phyloP scores from a whole-genome alignment of 2,797 vertebrate genomes.

The Paedocypris micromegethes region DNA sequence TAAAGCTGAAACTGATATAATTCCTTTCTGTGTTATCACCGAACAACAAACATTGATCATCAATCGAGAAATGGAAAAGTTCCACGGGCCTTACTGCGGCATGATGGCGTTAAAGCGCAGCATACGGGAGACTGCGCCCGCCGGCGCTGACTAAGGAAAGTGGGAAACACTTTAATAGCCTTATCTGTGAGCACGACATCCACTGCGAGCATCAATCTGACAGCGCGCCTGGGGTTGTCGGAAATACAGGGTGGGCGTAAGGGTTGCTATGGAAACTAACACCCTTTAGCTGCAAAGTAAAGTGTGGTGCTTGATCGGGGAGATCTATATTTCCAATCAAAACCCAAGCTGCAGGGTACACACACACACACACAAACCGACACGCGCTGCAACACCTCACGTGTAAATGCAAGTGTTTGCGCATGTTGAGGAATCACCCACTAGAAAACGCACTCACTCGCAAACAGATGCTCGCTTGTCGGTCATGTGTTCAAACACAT shows the following conservation, averaged over 20 bases:
- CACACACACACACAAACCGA: constrained; percentile 39
- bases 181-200: constrained; percentile 60
- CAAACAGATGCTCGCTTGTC: not conserved
- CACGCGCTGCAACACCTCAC: not conserved
- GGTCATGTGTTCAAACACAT: not conserved
- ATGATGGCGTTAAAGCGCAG: not conserved
- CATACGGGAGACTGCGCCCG: constrained; percentile 45
- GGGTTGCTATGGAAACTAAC: constrained; percentile 70
- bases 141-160: constrained; percentile 44
- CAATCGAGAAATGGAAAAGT: not conserved
- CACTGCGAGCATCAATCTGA: constrained; percentile 58
- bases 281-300: constrained; percentile 49
- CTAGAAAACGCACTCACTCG: not conserved
- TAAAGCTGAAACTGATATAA: not conserved
- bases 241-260: constrained; percentile 51
- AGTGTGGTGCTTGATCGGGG: constrained; percentile 30
- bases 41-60: constrained; percentile 4
- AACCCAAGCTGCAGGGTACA: constrained; percentile 32
- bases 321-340: constrained; percentile 44
- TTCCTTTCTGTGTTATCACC: not conserved
- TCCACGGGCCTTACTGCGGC: not conserved
- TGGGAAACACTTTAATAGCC: constrained; percentile 65
- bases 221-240: constrained; percentile 50
- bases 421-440: not conserved
- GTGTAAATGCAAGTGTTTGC: constrained; percentile 8